phyloP scores from a whole-genome alignment of 2,113 vertebrate genomes.

The Apistogramma diplotaenia region DNA sequence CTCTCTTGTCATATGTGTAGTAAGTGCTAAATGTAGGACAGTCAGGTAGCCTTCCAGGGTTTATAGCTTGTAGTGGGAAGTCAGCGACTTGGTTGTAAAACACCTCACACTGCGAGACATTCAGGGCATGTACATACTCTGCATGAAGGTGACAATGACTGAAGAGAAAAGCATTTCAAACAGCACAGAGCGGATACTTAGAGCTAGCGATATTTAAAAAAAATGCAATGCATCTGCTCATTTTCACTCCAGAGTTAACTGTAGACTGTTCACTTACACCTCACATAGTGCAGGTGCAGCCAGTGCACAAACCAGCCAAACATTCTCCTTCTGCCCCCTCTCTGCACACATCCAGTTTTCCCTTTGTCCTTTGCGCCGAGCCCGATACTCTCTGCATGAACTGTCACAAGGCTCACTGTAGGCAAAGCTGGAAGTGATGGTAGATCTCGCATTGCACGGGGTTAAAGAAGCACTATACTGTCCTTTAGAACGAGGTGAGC shows the following conservation, averaged over 20 bases:
- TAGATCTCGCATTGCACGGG: neutral
- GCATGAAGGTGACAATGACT: neutral
- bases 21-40: slow-evolving; percentile 37
- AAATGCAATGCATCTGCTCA: neutral
- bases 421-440: neutral
- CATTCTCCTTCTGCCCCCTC: neutral
- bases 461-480: neutral
- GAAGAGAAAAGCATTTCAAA: neutral
- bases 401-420: neutral
- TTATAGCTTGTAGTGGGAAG: neutral
- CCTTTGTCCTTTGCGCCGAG: neutral
- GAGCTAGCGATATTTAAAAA: neutral
- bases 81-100: neutral
- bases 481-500: neutral
- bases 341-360: slow-evolving; percentile 4
- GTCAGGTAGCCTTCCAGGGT: slow-evolving; percentile 27
- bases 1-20: neutral
- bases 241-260: slow-evolving; percentile 17
- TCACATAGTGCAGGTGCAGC: neutral
- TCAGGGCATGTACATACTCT: neutral
- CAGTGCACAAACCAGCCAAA: neutral
- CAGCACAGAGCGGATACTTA: neutral
- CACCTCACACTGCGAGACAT: neutral
- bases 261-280: slow-evolving; percentile 33
- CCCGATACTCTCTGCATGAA: slow-evolving; percentile 10